Evolutionary conservation across 2,888 invertebrate genomes (phyloP), one percentile per base, ranked within the genome.

Genomic region (Callinectes sapidus): DNA sequence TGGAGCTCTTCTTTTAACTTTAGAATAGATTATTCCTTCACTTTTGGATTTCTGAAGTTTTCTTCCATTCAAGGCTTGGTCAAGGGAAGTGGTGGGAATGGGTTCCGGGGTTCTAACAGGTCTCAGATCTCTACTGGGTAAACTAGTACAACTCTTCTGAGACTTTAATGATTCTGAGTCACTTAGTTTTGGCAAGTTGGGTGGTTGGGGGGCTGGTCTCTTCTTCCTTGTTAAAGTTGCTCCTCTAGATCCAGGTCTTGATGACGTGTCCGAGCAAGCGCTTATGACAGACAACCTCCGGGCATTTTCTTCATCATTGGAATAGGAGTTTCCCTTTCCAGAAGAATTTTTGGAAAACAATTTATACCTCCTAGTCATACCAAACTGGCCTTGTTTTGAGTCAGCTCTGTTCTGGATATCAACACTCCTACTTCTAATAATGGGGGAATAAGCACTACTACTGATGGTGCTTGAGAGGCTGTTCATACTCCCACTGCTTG

Each of bases 1-100:
- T 35, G 94, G 94, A 77, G 94, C 94, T 92, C 93, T 94, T 92
- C 94, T 93, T 86, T 94, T 94, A 0, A 55, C 87, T 85, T 71
- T 92, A 2, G 88, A n/a, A 55, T 89, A 94, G 48, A 93, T 91
- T 14, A 91, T n/a, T 32, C 92, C 90, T 42, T 93, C 91, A 85
- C 91, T 92, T 42, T 91, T 91, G 32, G 90, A 91, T 87, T 91
- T 90, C 13, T 87, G 87, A 16, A 92, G 89, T 81, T 66, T 90
- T 28, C 87, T 77, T 13, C 88, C 89, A 28, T 90, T 81, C 16
- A 42, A 39, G 42, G 39, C 55, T 61, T 90, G 87, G 35, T 71
- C 48, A 18, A 8, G 66, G 16, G 87, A 55, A 66, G n/a, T 35
- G 8, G 85, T 23, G 54, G 86, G 66, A n/a, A 0, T 87, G 28